Percentiles rank a stretch among this genome's conserved stretches.
Conservation (phyloP, 2,797 vertebrate species). For the Chelidonichthys spinosus region DNA sequence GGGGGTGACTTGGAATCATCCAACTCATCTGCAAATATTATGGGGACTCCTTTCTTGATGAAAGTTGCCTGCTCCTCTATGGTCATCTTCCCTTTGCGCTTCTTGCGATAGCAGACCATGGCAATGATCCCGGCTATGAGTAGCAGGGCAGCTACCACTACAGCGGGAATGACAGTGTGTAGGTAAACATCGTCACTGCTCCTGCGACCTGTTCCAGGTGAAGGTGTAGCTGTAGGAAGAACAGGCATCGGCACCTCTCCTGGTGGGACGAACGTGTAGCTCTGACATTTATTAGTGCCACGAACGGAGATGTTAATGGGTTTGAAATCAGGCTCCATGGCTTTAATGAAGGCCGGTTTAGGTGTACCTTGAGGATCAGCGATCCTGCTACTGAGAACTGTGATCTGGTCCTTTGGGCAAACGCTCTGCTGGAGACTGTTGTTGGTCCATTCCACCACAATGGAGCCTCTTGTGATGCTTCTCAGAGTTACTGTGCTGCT, state of each 20-base stretch:
- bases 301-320: conserved; percentile 89
- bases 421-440: conserved; percentile 91
- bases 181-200: conserved; percentile 96
- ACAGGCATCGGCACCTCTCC: conserved; percentile 78
- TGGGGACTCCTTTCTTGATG: conserved; percentile 98
- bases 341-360: conserved; percentile 83
- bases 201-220: conserved; percentile 88
- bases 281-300: conserved; percentile 90
- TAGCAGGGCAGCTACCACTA: conserved; percentile 95
- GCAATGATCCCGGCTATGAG: conserved; percentile 96
- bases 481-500: conserved; percentile 94
- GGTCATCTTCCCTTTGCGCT: conserved; percentile 97
- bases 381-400: conserved; percentile 88
- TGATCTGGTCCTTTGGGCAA: conserved; percentile 94
- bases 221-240: conserved; percentile 80
- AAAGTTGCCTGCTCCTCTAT: conserved; percentile 99
- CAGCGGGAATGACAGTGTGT: conserved; percentile 97
- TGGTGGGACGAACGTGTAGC: conserved; percentile 90
- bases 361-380: conserved; percentile 88
- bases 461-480: conserved; percentile 92
- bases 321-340: conserved; percentile 94
- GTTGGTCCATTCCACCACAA: conserved; percentile 97
- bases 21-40: conserved; percentile 97
- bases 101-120: conserved; percentile 99
- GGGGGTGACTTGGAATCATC: conserved; percentile 98